These are phyloP conservation scores for Meloe dianella DNA, from an alignment of 2,888 invertebrate genomes.

Conservation along the genomic window DNA sequence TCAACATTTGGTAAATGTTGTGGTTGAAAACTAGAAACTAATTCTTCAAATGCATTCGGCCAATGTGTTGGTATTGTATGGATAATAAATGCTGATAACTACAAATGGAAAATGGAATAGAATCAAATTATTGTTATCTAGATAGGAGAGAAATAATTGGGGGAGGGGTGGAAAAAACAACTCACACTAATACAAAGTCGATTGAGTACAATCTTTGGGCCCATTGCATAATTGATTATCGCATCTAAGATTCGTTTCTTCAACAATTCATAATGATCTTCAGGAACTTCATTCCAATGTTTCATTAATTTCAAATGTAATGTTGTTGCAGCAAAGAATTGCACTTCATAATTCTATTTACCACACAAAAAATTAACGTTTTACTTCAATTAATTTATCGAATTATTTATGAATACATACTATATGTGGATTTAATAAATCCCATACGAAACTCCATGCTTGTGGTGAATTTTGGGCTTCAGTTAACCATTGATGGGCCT, in stretches of 20 bases:
- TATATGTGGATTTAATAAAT: conserved; percentile 80
- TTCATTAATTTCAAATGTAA: conserved; percentile 87
- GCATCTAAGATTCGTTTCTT: conserved; percentile 79
- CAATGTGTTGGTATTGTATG: conserved; percentile 67
- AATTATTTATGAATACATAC: conserved; percentile 62
- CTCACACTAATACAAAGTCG: conserved; percentile 87
- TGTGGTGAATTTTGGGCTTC: conserved; percentile 83
- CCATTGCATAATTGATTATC: conserved; percentile 76
- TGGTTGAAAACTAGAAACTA: conserved; percentile 65
- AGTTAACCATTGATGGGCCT: conserved; percentile 86
- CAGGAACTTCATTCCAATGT: conserved; percentile 86
- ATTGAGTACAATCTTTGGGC: conserved; percentile 85
- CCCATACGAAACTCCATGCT: conserved; percentile 95
- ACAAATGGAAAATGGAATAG: conserved; percentile 43
- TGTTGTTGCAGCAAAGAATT: conserved; percentile 93
- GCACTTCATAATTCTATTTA: conserved; percentile 89
- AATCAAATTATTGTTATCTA: background rate
- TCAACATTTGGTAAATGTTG: conserved; percentile 66
- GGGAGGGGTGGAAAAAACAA: conserved; percentile 41
- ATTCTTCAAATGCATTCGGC: conserved; percentile 75
- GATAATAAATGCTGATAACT: conserved; percentile 85
- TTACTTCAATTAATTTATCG: background rate
- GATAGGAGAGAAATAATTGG: too few species aligned
- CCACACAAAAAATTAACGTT: conserved; percentile 45
- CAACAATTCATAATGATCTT: conserved; percentile 76